Base-by-base conservation (phyloP, 2,113 vertebrate genomes). In the Gallinago jamesoni region DNA sequence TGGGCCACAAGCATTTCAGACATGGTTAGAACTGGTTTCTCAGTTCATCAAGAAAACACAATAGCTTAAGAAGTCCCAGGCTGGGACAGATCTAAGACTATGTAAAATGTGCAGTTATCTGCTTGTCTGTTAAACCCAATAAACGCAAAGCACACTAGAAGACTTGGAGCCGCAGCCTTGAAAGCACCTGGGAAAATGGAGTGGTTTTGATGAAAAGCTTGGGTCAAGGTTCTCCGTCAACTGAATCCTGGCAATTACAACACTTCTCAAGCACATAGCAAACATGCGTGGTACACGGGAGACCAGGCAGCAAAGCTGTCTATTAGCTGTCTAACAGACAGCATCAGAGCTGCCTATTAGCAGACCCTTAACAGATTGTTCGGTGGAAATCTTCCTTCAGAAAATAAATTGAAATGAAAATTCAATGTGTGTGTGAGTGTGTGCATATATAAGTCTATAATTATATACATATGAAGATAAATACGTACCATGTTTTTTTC, bases 401-500 rank as follows among this genome's bases (percentile, higher is more conserved):
- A 70, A 91, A 57, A 66, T 6, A 35, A 79, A 60, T 22, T n/a
- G 6, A 68, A 47, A 47, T 23, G 16, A 63, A 79, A 60, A 79
- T 55, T 67, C 14, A 52, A 35, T 50, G 33, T n/a, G 9, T 12
- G 8, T 21, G 13, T 35, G 2, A 30, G 16, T n/a, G 6, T 64
- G 3, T 60, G 8, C 15, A 2, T 30, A 9, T 12, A 2, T 33
- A 25, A 37, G 19, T n/a, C 31, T 73, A 45, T 14, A 57, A 43
- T 25, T 17, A 76, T 24, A 28, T 35, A 37, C 6, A 15, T 35
- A 41, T 31, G 28, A 24, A 63, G 37, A 53, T 37, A 59, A 84
- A 87, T 60, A 47, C 0, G 1, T 21, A 45, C 14, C 0, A 0
- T 66, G 24, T 35, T 15, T 28, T 21, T 25, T 25, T 4, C 6